Evolutionary conservation across 2,888 invertebrate genomes (phyloP).

Genomic region (Cepaea hortensis): DNA sequence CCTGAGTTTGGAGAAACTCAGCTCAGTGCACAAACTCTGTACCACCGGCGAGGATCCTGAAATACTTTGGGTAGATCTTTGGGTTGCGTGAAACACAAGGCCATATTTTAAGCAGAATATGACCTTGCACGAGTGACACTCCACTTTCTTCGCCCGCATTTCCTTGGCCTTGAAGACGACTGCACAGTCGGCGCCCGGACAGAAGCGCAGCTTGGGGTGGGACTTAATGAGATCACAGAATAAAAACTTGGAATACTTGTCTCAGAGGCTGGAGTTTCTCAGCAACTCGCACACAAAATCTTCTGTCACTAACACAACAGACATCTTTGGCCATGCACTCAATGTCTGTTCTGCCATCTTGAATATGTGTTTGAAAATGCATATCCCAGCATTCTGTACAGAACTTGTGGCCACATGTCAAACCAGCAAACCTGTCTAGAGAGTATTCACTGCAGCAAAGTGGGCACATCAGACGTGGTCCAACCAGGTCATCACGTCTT

Average conservation of each 20-base stretch:
- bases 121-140: conserved; percentile 91
- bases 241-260: too few relatives aligned
- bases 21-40: too few relatives aligned
- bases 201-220: conserved; percentile 74
- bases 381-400: conserved; percentile 97
- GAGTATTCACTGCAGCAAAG: conserved; percentile 66
- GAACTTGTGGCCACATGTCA: conserved; percentile 93
- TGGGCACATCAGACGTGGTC: conserved; percentile 61
- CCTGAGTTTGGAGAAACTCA: too few relatives aligned
- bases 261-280: too few relatives aligned
- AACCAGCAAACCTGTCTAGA: conserved; percentile 81
- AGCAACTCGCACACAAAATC: too few relatives aligned
- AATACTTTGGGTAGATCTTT: too few relatives aligned
- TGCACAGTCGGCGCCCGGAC: conserved; percentile 95
- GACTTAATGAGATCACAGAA: conserved; percentile 61
- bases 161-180: conserved; percentile 88
- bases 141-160: conserved; percentile 88
- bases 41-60: too few relatives aligned
- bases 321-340: background rate
- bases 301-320: background rate
- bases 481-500: conserved; percentile 57
- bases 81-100: too few relatives aligned
- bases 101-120: conserved; percentile 82
- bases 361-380: conserved; percentile 97
- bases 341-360: conserved; percentile 86